Percentiles rank a stretch among this genome's conserved stretches.
Evolutionary conservation across 2,113 vertebrate genomes (phyloP).

Genomic region (Engystomops pustulosus): DNA sequence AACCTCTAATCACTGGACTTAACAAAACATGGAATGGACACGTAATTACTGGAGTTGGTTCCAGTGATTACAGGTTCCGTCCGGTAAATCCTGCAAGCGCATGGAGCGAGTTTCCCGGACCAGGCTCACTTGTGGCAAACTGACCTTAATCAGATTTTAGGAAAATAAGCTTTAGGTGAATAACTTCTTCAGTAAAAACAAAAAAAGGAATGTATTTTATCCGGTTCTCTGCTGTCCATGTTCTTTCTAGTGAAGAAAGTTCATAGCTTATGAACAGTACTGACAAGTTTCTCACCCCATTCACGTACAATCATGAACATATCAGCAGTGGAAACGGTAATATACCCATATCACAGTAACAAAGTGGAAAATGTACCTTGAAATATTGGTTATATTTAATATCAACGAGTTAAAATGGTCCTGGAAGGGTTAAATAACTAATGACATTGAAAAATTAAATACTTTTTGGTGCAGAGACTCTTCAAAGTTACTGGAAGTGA

Average conservation of each 20-base stretch:
- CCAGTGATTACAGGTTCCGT: too few relatives aligned
- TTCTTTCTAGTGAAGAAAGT: not conserved
- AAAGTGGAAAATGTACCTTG: not conserved
- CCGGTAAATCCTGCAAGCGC: too few relatives aligned
- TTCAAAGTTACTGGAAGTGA: not conserved
- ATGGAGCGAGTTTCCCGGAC: too few relatives aligned
- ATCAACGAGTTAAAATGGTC: not conserved
- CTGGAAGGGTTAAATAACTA: not conserved
- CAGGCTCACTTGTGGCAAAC: too few relatives aligned
- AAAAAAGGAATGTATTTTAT: not conserved
- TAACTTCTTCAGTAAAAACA: too few relatives aligned
- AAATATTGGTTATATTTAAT: not conserved
- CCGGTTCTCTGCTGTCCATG: not conserved
- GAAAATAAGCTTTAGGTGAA: not conserved
- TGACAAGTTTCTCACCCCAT: not conserved
- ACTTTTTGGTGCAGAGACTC: conserved; percentile 8
- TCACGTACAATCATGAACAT: not conserved
- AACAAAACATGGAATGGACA: too few relatives aligned
- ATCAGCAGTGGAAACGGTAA: not conserved
- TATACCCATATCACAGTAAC: too few relatives aligned
- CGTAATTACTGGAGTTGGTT: too few relatives aligned
- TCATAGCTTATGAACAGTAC: too few relatives aligned
- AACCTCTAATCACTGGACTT: too few relatives aligned
- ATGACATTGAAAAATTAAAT: not conserved
- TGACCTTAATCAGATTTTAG: too few relatives aligned